These are phyloP conservation scores for Odontomyia ornata DNA, from an alignment of 2,888 invertebrate genomes.

Conservation along the genomic window DNA sequence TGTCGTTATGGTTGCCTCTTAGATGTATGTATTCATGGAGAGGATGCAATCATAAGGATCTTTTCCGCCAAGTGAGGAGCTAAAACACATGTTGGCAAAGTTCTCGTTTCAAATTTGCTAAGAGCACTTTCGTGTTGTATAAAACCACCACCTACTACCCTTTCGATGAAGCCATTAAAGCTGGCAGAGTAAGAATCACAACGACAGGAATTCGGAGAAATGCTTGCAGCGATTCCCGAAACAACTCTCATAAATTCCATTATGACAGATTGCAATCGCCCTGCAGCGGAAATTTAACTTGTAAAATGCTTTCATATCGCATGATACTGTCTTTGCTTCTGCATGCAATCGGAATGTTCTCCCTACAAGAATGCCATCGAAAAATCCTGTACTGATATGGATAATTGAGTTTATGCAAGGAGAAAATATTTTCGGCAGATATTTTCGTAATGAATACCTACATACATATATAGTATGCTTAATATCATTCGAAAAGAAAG, in stretches of 20 bases:
- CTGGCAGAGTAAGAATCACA: not conserved
- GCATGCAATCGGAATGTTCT: no score
- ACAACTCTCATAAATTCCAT: slow-evolving; percentile 54
- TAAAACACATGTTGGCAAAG: slow-evolving; percentile 16
- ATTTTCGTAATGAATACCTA: no score
- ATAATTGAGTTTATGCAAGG: no score
- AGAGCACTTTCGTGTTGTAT: slow-evolving; percentile 35
- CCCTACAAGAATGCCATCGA: no score
- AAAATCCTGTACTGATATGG: no score
- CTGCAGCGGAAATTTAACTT: slow-evolving; percentile 54
- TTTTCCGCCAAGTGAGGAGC: slow-evolving; percentile 9
- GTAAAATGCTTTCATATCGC: slow-evolving; percentile 53
- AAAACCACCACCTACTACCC: slow-evolving; percentile 31
- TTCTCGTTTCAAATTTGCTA: not conserved
- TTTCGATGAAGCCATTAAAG: not conserved
- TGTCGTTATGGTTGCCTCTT: not conserved
- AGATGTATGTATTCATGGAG: not conserved
- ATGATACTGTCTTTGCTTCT: not conserved
- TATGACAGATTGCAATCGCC: slow-evolving; percentile 55
- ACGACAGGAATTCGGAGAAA: slow-evolving; percentile 8
- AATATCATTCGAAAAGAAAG: no score
- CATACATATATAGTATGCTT: no score
- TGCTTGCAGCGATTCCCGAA: slow-evolving; percentile 39
- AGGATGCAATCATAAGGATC: slow-evolving; percentile 22
- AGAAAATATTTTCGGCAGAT: no score